Conservation (phyloP, 2,113 vertebrate genomes). For the Macquaria australasica region DNA sequence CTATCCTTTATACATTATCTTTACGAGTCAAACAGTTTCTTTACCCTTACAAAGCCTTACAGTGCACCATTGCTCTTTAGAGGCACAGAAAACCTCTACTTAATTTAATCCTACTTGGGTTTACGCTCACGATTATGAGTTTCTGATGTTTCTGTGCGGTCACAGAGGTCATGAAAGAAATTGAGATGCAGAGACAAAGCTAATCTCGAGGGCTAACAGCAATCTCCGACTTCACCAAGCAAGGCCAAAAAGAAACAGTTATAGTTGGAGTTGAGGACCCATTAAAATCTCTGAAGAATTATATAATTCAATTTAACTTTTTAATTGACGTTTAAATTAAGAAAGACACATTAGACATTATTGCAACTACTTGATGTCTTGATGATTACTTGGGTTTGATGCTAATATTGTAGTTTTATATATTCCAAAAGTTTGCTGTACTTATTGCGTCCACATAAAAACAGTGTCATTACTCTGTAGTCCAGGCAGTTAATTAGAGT, state of each 20-base stretch:
- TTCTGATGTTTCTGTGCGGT: not conserved
- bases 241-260: not conserved
- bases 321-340: not conserved
- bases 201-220: not conserved
- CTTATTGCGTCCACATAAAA: not conserved
- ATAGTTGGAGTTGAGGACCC: not conserved
- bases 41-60: not conserved
- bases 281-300: not conserved
- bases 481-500: slow-evolving; percentile 29
- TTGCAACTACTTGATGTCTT: not conserved
- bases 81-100: not conserved
- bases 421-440: not conserved
- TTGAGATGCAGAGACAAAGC: slow-evolving; percentile 8
- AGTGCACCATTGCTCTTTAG: not conserved
- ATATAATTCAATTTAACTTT: not conserved
- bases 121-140: slow-evolving; percentile 32
- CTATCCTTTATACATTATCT: not conserved
- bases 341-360: not conserved
- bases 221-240: slow-evolving; percentile 1
- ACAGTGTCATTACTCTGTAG: not conserved
- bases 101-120: slow-evolving; percentile 6
- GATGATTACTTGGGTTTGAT: not conserved
- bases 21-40: not conserved
- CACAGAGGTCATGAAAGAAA: slow-evolving; percentile 20
- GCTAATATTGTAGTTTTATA: not conserved